Percentiles rank a stretch among this genome's conserved stretches.
Conservation (phyloP, 2,113 vertebrate species). For the Hippoglossus stenolepis region DNA sequence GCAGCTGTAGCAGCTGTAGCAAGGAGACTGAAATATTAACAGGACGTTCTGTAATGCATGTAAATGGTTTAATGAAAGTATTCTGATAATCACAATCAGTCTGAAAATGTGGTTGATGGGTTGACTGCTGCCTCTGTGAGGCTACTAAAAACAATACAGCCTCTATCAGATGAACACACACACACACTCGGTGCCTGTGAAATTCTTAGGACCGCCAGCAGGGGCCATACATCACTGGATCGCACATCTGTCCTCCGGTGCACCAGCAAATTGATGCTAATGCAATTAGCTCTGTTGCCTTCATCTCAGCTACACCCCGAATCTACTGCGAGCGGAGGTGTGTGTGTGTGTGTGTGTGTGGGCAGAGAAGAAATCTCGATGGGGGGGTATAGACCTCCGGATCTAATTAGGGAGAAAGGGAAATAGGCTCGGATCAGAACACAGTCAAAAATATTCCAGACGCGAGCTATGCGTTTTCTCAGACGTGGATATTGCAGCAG, state of each 20-base stretch:
- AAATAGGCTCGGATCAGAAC: conserved; percentile 67
- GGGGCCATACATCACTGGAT: conserved; percentile 52
- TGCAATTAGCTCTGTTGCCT: conserved; percentile 80
- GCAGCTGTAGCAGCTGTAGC: background rate
- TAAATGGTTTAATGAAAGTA: conserved; percentile 56
- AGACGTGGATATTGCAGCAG: conserved; percentile 67
- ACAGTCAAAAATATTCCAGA: conserved; percentile 71
- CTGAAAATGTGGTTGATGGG: conserved; percentile 9
- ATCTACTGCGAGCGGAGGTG: conserved; percentile 33
- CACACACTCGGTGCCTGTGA: background rate
- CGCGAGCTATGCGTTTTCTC: conserved; percentile 55
- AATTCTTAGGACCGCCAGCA: conserved; percentile 18
- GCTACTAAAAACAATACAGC: conserved; percentile 18
- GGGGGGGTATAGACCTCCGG: conserved; percentile 53
- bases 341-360: conserved; percentile 30
- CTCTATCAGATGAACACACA: conserved; percentile 22
- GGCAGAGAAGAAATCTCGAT: conserved; percentile 22
- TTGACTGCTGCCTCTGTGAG: conserved; percentile 36
- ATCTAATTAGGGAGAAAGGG: conserved; percentile 76
- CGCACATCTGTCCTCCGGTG: conserved; percentile 69
- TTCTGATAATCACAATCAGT: conserved; percentile 47
- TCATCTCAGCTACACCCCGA: conserved; percentile 61
- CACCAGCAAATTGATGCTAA: conserved; percentile 79
- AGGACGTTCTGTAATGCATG: conserved; percentile 16
- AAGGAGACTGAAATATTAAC: conserved; percentile 36